These are phyloP conservation scores for Myripristis jacobus DNA, from an alignment of 2,797 vertebrate species.

Conservation along the genomic window DNA sequence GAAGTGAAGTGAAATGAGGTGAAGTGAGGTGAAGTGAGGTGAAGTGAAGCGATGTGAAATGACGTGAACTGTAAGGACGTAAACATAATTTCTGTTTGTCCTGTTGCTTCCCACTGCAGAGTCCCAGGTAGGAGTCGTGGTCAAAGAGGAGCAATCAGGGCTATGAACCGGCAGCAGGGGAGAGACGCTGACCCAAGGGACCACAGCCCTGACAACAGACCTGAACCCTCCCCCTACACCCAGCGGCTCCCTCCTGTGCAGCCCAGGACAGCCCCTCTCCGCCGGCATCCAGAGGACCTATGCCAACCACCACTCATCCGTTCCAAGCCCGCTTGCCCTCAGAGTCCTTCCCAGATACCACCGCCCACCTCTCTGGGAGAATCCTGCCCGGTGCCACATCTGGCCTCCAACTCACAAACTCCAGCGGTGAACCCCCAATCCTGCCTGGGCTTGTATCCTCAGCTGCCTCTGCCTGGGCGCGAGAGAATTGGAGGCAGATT, in stretches of 20 bases:
- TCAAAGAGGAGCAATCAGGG: slow-evolving; percentile 79
- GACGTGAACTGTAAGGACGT: not conserved
- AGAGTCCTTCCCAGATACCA: slow-evolving; percentile 67
- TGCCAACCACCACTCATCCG: slow-evolving; percentile 17
- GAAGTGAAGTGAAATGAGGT: not conserved
- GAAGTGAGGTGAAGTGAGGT: no score
- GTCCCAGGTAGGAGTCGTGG: slow-evolving; percentile 82
- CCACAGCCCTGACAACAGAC: slow-evolving; percentile 70
- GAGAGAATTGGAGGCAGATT: slow-evolving; percentile 77
- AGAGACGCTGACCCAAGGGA: slow-evolving; percentile 78
- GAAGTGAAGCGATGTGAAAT: no score
- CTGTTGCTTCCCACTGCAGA: slow-evolving; percentile 77
- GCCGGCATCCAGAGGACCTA: slow-evolving; percentile 39
- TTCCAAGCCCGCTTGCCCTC: slow-evolving; percentile 34
- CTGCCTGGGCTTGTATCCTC: slow-evolving; percentile 64
- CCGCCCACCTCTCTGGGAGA: slow-evolving; percentile 54
- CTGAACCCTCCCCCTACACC: slow-evolving; percentile 31
- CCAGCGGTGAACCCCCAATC: slow-evolving; percentile 64
- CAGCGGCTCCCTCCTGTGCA: slow-evolving; percentile 32
- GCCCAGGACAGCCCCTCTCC: slow-evolving; percentile 19
- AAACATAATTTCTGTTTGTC: slow-evolving; percentile 22
- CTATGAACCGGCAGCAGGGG: slow-evolving; percentile 80
- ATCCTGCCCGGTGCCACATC: slow-evolving; percentile 53
- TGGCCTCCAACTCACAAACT: slow-evolving; percentile 42
- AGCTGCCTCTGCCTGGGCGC: slow-evolving; percentile 67